Evolutionary conservation across 2,113 vertebrate genomes (phyloP), one percentile per base, ranked within the genome.

Genomic region (Semnornis frantzii): DNA sequence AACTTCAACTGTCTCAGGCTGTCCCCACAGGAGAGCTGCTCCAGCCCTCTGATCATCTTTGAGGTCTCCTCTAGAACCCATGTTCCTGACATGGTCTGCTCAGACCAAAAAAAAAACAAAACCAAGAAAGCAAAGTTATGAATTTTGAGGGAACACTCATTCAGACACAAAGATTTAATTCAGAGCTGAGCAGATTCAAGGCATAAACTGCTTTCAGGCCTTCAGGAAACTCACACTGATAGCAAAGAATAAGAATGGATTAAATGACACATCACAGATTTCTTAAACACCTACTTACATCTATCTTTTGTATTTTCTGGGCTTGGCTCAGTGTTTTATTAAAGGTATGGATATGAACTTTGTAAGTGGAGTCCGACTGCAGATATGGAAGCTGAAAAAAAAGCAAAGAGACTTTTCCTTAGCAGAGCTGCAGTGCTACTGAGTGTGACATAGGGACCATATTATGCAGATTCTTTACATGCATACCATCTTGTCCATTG

Each of bases 271-370:
- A 3, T 6, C 17, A 59, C 65, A 63, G 27, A 28, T 70, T 76
- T 77, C 27, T 84, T 54, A 37, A 90, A 73, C 60, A 48, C 27
- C 50, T 89, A 98, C 99, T 99, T 97, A 99, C 99, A 96, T 99
- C 98, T 95, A 99, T 99, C 96, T 98, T 98, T 84, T 98, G 94
- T 88, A 99, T 97, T 96, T 99, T 99, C 95, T 99, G 98, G 78
- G 96, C 72, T 93, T 99, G 99, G 37, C 97, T 97, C 93, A 99
- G 91, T 4, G 99, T 99, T 98, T 99, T 99, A 97, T 99, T 99
- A 93, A 99, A 99, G 9, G 99, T 98, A 94, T 99, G 99, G 94
- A 99, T 98, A 39, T 98, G 98, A 90, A 99, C 97, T 98, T 98
- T 99, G 95, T 99, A 99, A 4, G 98, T 98, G 34, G 98, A 99